These are phyloP conservation scores for Netelia virgata DNA, from an alignment of 2,888 invertebrate genomes.

Conservation along the genomic window DNA sequence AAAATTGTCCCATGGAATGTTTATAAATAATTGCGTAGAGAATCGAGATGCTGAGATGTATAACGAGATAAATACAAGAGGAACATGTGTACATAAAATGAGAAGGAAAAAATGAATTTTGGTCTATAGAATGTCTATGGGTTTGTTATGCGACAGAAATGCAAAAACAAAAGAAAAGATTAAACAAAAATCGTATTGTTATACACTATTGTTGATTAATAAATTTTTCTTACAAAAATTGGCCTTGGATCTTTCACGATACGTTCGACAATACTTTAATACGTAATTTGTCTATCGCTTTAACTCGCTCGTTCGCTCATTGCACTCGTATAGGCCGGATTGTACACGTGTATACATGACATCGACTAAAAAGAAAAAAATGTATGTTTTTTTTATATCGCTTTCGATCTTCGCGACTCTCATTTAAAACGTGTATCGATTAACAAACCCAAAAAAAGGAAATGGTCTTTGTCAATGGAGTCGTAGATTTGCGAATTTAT, in stretches of 20 bases:
- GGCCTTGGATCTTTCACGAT: constrained; percentile 81
- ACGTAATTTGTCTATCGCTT: constrained; percentile 55
- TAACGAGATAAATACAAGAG: constrained; percentile 54
- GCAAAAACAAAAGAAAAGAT: constrained; percentile 75
- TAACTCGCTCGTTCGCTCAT: constrained; percentile 36
- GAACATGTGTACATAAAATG: constrained; percentile 80
- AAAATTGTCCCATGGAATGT: constrained; percentile 79
- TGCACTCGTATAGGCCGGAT: constrained; percentile 49
- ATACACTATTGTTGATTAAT: constrained; percentile 83
- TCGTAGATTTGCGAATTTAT: constrained; percentile 42
- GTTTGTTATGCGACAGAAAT: constrained; percentile 83
- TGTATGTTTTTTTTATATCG: constrained; percentile 23
- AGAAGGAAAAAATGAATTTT: constrained; percentile 67
- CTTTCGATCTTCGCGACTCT: constrained; percentile 62
- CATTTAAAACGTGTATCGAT: constrained; percentile 69
- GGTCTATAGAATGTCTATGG: constrained; percentile 81
- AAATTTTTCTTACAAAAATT: constrained; percentile 84
- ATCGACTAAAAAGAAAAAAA: constrained; percentile 36
- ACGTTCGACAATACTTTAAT: constrained; percentile 64
- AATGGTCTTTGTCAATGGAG: constrained; percentile 39
- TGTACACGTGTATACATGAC: constrained; percentile 37
- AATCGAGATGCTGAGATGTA: constrained; percentile 74
- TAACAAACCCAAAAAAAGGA: constrained; percentile 67
- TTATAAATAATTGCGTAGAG: constrained; percentile 77
- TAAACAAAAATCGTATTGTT: constrained; percentile 80